These are phyloP conservation scores for Sebastes paucispinis DNA, from an alignment of 2,797 vertebrate genomes.

Conservation along the genomic window DNA sequence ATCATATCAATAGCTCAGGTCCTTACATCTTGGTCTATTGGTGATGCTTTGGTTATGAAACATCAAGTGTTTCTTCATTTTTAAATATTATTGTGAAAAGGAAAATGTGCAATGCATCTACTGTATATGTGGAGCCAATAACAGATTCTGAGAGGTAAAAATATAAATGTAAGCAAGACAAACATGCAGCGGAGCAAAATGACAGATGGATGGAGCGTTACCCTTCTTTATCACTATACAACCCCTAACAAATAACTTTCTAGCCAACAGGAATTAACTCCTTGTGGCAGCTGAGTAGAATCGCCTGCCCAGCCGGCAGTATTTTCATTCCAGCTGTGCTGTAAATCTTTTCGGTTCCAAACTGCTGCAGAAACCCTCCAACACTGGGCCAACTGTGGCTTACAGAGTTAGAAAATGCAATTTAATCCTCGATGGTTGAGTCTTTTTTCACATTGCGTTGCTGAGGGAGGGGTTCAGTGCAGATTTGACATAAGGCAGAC, in stretches of 20 bases:
- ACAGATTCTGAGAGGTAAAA: background rate
- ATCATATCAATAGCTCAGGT: background rate
- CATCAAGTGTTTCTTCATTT: background rate
- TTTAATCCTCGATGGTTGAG: slow-evolving; percentile 18
- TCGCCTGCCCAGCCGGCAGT: background rate
- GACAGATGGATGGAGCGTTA: background rate
- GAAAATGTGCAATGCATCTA: background rate
- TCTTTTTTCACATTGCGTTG: slow-evolving; percentile 16
- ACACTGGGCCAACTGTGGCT: slow-evolving; percentile 12
- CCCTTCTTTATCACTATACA: background rate
- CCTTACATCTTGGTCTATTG: rapidly evolving
- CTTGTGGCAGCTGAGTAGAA: slow-evolving; percentile 24
- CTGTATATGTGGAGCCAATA: background rate
- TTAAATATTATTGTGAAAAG: background rate
- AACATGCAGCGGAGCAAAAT: rapidly evolving
- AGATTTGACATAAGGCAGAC: slow-evolving; percentile 59
- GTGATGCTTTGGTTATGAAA: too few species aligned
- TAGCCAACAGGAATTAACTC: slow-evolving; percentile 4
- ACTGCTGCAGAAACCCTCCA: background rate
- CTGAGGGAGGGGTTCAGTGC: background rate
- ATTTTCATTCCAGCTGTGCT: slow-evolving; percentile 51
- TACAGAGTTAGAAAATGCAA: slow-evolving; percentile 41
- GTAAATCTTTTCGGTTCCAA: slow-evolving; percentile 52
- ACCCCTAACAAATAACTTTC: background rate
- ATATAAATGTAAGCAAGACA: background rate